These are phyloP conservation scores for Drosophila fulvimacula DNA, from an alignment of 2,888 invertebrate species.

Conservation along the genomic window DNA sequence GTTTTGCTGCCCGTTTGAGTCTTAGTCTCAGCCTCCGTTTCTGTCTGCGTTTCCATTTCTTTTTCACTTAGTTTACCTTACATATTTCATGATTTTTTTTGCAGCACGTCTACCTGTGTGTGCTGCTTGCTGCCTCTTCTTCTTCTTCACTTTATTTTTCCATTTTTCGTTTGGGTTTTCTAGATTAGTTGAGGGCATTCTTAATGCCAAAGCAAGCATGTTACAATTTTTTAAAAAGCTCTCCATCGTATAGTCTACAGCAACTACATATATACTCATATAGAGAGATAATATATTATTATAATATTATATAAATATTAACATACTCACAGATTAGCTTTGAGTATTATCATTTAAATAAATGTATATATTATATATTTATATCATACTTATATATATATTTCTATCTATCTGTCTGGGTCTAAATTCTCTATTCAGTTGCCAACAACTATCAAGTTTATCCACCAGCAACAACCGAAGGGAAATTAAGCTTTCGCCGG, in stretches of 20 bases:
- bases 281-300: too few species aligned
- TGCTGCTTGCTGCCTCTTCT: background rate
- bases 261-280: too few species aligned
- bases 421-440: background rate
- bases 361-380: too few species aligned
- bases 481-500: too few species aligned
- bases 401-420: too few species aligned
- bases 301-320: too few species aligned
- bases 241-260: too few species aligned
- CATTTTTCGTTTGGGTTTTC: constrained; percentile 72
- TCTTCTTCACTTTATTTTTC: constrained; percentile 9
- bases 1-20: constrained; percentile 35
- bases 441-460: background rate
- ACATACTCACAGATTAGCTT: too few species aligned
- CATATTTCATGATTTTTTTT: constrained; percentile 70
- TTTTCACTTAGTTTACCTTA: constrained; percentile 70
- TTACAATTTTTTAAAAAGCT: too few species aligned
- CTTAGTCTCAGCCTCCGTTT: constrained; percentile 21
- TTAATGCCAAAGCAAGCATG: background rate
- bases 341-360: too few species aligned
- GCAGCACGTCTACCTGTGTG: constrained; percentile 24
- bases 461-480: background rate
- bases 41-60: constrained; percentile 39
- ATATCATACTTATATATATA: too few species aligned
- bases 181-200: background rate